phyloP scores from a whole-genome alignment of 2,888 invertebrate genomes.

The Bombyx huttoni region DNA sequence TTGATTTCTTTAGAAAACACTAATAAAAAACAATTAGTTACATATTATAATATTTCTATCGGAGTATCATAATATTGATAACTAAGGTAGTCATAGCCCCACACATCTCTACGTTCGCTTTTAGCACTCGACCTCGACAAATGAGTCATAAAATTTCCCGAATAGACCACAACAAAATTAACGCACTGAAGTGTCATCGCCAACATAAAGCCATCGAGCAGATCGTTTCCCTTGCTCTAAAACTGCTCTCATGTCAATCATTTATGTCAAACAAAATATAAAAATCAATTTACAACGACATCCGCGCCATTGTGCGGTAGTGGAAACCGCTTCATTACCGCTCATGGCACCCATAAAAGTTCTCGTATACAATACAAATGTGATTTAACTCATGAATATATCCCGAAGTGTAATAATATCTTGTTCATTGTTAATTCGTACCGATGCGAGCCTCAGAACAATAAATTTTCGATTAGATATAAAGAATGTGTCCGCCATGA shows the following conservation, averaged over 20 bases:
- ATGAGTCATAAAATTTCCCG: constrained; percentile 67
- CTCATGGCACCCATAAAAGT: constrained; percentile 45
- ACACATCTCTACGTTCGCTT: constrained; percentile 39
- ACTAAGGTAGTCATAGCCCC: constrained; percentile 17
- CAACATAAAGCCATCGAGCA: constrained; percentile 48
- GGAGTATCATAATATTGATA: too few relatives aligned
- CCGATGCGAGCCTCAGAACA: constrained; percentile 50
- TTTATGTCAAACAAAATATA: constrained; percentile 70
- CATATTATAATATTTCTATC: too few relatives aligned
- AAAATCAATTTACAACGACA: constrained; percentile 62
- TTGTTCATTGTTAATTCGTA: constrained; percentile 63
- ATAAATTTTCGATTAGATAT: constrained; percentile 69
- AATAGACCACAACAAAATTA: constrained; percentile 65
- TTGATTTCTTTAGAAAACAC: too few relatives aligned
- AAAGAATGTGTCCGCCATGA: constrained; percentile 50
- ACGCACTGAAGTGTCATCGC: constrained; percentile 45
- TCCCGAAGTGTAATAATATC: constrained; percentile 54
- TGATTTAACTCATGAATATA: constrained; percentile 46
- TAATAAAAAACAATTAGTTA: too few relatives aligned
- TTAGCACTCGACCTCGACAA: constrained; percentile 40
- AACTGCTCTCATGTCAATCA: constrained; percentile 61
- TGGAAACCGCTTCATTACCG: constrained; percentile 63
- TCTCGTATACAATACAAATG: constrained; percentile 37
- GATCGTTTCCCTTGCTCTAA: constrained; percentile 24
- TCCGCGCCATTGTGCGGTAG: constrained; percentile 48